phyloP scores from a whole-genome alignment of 2,888 invertebrate species.

The Julus scandinavius region DNA sequence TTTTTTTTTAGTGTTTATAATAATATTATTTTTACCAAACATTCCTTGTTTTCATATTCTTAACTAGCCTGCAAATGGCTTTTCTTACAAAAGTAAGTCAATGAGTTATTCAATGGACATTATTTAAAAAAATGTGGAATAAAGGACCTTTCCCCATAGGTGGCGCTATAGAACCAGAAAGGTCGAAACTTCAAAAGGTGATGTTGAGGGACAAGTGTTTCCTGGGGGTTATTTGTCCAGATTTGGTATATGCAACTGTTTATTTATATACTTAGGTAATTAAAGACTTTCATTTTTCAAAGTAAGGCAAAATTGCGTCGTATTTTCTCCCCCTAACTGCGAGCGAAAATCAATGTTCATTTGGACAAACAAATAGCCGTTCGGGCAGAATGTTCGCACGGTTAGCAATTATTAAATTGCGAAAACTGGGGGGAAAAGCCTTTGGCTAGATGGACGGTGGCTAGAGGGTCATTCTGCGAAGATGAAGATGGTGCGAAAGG shows the following conservation, averaged over 20 bases:
- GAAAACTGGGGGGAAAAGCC: neutral
- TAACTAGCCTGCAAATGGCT: too few relatives aligned
- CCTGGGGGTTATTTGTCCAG: conserved; percentile 6
- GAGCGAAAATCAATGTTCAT: conserved; percentile 34
- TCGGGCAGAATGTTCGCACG: neutral
- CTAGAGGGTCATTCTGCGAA: neutral
- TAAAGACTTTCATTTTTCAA: conserved; percentile 21
- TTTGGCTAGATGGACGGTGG: neutral
- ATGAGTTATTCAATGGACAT: too few relatives aligned
- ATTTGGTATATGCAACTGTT: neutral
- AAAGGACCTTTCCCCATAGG: too few relatives aligned
- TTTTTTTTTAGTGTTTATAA: too few relatives aligned
- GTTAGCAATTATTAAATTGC: neutral
- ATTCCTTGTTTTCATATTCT: too few relatives aligned
- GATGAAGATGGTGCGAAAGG: neutral
- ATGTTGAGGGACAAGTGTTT: neutral
- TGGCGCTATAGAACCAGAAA: too few relatives aligned
- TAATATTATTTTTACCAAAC: too few relatives aligned
- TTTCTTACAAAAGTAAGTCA: too few relatives aligned
- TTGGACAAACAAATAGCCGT: neutral
- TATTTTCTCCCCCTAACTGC: neutral
- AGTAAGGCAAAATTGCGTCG: neutral
- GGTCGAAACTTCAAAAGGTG: too few relatives aligned
- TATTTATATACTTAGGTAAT: conserved; percentile 33
- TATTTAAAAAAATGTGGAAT: too few relatives aligned